Evolutionary conservation across 2,888 invertebrate genomes (phyloP), one percentile per base, ranked within the genome.

Genomic region (Temnothorax ravouxi): DNA sequence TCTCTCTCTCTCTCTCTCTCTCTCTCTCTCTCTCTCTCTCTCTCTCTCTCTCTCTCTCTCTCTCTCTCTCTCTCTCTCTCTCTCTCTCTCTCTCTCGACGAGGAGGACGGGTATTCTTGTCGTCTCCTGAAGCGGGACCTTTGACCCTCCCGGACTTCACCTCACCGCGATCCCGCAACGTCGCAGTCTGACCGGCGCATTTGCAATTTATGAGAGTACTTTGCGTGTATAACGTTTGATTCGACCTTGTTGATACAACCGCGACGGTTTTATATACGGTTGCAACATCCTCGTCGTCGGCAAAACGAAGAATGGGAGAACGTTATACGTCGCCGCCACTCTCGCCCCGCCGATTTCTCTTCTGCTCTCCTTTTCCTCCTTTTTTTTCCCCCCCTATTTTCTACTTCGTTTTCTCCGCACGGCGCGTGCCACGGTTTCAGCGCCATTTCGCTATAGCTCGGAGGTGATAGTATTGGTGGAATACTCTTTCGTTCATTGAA

Each of bases 161-260:
- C 21, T 75, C 47, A 29, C 52, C n/a, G 47, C 54, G 38, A 67
- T 34, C 64, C 8, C 47, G 18, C 34, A 52, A 62, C 47, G 21
- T 59, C 56, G 44, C 64, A 62, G 59, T 38, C 50, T 52, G 62
- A 83, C 79, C 64, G 38, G 34, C 18, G 64, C 64, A 90, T 89
- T 88, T 91, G 85, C 88, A 90, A 91, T 91, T 89, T 90, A 91
- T 91, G 86, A 91, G 85, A 66, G 76, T 34, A 34, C 69, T 62
- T 52, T 21, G 52, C 84, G 34, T 52, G 79, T 21, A 21, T 9
- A 9, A 50, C 44, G 34, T 69, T 79, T 25, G 38, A 47, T 38
- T 25, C 69, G 79, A 71, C 79, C 79, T 80, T 80, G 79, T 47
- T 25, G 25, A 11, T 13, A n/a, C 11, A 59, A 25, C 25, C 44